Evolutionary conservation across 2,888 invertebrate genomes (phyloP).

Genomic region (Fissipunctia ypsillon): DNA sequence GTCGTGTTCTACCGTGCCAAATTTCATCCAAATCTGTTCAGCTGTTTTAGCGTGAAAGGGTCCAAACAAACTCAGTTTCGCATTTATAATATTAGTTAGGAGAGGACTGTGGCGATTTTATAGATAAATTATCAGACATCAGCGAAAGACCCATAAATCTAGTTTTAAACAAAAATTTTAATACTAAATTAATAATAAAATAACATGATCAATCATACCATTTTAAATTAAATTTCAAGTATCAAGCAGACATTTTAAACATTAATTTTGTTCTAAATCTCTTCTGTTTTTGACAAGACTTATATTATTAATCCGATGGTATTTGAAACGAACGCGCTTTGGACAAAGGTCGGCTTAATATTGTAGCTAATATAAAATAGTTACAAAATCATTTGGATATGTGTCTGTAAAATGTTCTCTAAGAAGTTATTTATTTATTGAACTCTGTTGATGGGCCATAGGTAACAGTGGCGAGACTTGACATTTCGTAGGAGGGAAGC

Average conservation of each 20-base stretch:
- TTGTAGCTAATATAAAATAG: conserved; percentile 26
- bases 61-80: too few species aligned
- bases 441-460: background rate
- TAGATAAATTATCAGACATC: background rate
- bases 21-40: too few species aligned
- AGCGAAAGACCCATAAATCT: background rate
- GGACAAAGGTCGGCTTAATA: conserved; percentile 11
- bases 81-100: too few species aligned
- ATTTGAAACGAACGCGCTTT: conserved; percentile 30
- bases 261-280: conserved; percentile 46
- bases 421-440: background rate
- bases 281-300: conserved; percentile 51
- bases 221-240: conserved; percentile 49
- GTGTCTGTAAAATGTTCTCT: background rate
- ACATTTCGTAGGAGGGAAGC: too few species aligned
- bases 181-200: conserved; percentile 17
- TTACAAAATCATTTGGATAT: conserved; percentile 12
- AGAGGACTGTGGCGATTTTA: background rate
- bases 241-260: conserved; percentile 29
- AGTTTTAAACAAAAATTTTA: background rate
- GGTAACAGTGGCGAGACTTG: too few species aligned
- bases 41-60: too few species aligned
- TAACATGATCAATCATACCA: conserved; percentile 30
- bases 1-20: too few species aligned
- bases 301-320: conserved; percentile 48